Conservation (phyloP, 2,113 vertebrate species). For the Nerophis lumbriciformis region DNA sequence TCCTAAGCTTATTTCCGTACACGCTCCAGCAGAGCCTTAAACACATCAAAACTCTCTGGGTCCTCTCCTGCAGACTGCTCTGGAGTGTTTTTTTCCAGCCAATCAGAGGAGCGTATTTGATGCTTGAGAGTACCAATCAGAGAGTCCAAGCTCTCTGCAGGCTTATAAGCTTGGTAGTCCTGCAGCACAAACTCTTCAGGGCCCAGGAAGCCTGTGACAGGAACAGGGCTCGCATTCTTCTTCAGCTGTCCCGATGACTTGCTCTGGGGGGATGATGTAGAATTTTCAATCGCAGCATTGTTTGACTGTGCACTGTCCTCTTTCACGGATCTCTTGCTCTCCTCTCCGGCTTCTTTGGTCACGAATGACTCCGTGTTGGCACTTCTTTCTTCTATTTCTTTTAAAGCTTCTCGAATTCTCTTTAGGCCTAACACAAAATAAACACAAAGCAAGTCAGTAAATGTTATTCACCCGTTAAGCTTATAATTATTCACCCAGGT, state of each 20-base stretch:
- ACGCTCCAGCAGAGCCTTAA: constrained; percentile 78
- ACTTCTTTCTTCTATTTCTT: constrained; percentile 59
- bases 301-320: constrained; percentile 51
- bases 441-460: constrained; percentile 3
- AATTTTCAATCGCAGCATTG: constrained; percentile 49
- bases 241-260: constrained; percentile 58
- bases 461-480: constrained; percentile 1
- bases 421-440: constrained; percentile 76
- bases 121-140: constrained; percentile 75
- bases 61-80: constrained; percentile 78
- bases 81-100: constrained; percentile 79
- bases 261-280: constrained; percentile 46
- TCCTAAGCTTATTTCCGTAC: constrained; percentile 63
- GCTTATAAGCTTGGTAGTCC: constrained; percentile 60
- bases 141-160: constrained; percentile 65
- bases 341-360: constrained; percentile 24
- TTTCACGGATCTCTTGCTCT: constrained; percentile 45
- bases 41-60: constrained; percentile 79
- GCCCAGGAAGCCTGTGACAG: constrained; percentile 38
- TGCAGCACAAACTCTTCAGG: constrained; percentile 64
- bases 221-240: constrained; percentile 52
- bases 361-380: constrained; percentile 27
- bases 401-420: constrained; percentile 78
- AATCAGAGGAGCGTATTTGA: constrained; percentile 78
- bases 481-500: background rate